Percentiles rank a stretch among this genome's conserved stretches.
phyloP scores from a whole-genome alignment of 2,113 vertebrate species.

The Heliornis fulica region DNA sequence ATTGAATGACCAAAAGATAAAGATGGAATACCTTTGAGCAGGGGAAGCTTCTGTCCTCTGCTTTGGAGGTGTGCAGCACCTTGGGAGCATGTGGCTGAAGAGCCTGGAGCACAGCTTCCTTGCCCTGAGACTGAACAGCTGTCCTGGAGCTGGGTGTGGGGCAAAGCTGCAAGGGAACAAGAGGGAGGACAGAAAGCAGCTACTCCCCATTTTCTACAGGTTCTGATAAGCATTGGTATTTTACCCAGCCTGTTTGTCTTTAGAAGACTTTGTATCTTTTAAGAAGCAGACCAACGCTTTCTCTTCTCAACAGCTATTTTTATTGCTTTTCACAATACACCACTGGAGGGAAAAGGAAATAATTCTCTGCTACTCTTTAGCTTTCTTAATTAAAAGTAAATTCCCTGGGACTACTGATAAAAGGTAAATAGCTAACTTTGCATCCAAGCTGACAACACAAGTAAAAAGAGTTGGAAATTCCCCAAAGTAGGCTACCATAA shows the following conservation, averaged over 20 bases:
- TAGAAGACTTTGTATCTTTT: background rate
- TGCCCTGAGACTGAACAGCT: background rate
- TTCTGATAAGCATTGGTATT: background rate
- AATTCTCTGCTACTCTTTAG: background rate
- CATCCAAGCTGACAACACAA: background rate
- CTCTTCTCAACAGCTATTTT: conserved; percentile 5
- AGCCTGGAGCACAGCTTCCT: rapidly evolving
- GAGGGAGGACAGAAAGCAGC: background rate
- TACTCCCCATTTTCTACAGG: background rate
- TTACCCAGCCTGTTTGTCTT: background rate
- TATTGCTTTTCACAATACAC: background rate
- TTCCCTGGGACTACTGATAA: background rate
- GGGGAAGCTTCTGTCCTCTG: background rate
- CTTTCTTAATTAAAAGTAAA: background rate
- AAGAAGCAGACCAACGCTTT: background rate
- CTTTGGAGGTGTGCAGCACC: background rate
- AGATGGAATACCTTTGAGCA: background rate
- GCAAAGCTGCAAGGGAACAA: background rate
- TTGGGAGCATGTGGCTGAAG: background rate
- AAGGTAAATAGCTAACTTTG: background rate
- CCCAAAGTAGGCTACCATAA: background rate
- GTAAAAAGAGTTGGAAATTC: background rate
- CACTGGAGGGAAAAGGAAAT: background rate
- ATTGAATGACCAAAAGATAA: background rate
- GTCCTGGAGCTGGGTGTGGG: background rate